A percentile compares a stretch with the other conserved stretches of the same genome.
phyloP scores from a whole-genome alignment of 2,113 vertebrate species.

The Emydura subglobosa region DNA sequence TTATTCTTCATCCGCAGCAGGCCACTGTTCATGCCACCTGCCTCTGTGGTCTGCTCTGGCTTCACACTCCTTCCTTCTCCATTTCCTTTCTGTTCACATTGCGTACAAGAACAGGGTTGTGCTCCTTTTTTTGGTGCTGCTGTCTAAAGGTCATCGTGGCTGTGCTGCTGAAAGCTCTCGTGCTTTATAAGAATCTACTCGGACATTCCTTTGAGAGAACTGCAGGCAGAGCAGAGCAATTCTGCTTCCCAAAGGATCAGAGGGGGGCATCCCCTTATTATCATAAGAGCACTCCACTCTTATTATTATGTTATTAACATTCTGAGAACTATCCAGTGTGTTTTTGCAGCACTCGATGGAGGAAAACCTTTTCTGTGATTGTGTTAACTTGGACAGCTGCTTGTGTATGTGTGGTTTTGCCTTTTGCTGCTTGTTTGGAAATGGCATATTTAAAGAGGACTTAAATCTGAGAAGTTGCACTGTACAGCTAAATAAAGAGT shows the following conservation, averaged over 20 bases:
- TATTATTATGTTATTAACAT: rapidly evolving
- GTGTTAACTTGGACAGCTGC: rapidly evolving
- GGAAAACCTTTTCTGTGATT: neutral
- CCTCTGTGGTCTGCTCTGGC: neutral
- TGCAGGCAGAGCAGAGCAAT: rapidly evolving
- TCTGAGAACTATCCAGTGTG: neutral
- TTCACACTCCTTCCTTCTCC: rapidly evolving
- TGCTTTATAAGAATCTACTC: neutral
- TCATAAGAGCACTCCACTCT: neutral
- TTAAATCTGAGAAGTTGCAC: neutral
- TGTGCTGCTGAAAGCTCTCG: neutral
- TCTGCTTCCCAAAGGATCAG: rapidly evolving
- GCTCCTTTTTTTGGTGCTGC: neutral
- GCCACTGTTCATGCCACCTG: neutral
- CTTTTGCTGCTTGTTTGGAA: neutral
- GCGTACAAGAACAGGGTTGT: neutral
- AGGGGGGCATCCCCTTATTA: neutral
- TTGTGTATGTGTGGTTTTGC: neutral
- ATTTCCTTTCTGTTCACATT: rapidly evolving
- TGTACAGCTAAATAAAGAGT: neutral
- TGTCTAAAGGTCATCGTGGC: neutral
- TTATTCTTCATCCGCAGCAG: neutral
- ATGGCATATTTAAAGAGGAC: neutral
- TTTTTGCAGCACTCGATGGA: neutral
- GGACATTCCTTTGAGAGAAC: neutral